phyloP scores from a whole-genome alignment of 2,797 vertebrate species.

The Notolepis coatsorum region DNA sequence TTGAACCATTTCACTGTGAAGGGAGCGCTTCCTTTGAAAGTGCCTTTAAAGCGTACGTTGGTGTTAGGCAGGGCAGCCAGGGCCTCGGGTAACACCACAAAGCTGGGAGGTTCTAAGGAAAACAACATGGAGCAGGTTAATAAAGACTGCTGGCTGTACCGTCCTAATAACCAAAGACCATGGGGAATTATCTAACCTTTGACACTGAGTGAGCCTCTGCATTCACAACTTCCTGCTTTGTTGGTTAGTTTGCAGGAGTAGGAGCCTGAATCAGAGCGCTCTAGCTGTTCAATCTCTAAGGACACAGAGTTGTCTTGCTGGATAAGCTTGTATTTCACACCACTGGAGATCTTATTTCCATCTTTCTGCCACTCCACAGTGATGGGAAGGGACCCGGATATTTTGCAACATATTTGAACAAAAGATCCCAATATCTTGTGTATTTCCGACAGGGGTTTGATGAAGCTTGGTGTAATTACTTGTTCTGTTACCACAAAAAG shows the following conservation, averaged over 20 bases:
- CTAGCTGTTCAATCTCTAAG: conserved; percentile 89
- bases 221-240: conserved; percentile 89
- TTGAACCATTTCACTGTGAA: conserved; percentile 98
- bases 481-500: conserved; percentile 85
- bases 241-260: conserved; percentile 94
- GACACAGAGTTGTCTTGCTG: conserved; percentile 91
- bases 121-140: conserved; percentile 60
- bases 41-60: conserved; percentile 91
- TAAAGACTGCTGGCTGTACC: conserved; percentile 16
- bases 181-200: conserved; percentile 76
- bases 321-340: conserved; percentile 90
- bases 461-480: conserved; percentile 94
- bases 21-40: conserved; percentile 93
- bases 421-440: conserved; percentile 90
- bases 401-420: conserved; percentile 92
- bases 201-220: conserved; percentile 83
- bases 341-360: conserved; percentile 88
- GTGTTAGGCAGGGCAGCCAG: conserved; percentile 90
- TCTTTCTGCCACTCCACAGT: conserved; percentile 96
- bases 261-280: conserved; percentile 88
- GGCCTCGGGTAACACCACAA: conserved; percentile 88
- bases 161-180: conserved; percentile 35
- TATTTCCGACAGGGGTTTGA: conserved; percentile 91
- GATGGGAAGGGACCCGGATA: conserved; percentile 94
- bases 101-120: conserved; percentile 93